Evolutionary conservation across 2,113 vertebrate species (phyloP).

Genomic region (Ciconia stormi): DNA sequence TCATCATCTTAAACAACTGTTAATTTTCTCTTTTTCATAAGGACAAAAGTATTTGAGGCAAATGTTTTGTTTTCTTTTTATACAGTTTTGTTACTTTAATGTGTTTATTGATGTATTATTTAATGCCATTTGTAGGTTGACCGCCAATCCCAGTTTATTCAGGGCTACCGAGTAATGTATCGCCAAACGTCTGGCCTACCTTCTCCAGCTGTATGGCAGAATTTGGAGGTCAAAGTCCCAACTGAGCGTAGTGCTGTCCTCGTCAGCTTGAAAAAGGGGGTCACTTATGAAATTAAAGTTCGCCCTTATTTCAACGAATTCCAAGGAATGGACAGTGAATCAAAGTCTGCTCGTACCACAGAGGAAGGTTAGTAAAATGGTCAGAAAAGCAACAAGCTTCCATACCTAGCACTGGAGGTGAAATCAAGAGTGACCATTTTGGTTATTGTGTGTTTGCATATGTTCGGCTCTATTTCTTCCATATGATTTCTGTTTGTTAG

Average conservation of each 20-base stretch:
- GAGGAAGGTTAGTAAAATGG: conserved; percentile 88
- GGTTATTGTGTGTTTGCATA: neutral
- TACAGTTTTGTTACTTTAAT: neutral
- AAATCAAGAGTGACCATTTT: neutral
- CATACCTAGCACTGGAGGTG: neutral
- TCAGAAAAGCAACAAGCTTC: neutral
- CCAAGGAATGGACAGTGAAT: conserved; percentile 97
- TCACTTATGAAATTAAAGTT: conserved; percentile 95
- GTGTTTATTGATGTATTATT: neutral
- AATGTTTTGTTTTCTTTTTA: neutral
- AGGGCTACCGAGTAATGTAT: conserved; percentile 94
- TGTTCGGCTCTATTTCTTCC: neutral
- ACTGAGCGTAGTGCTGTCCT: conserved; percentile 88
- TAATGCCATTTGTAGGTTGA: conserved; percentile 82
- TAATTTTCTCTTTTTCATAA: neutral
- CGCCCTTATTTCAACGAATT: conserved; percentile 98
- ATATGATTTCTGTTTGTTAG: neutral
- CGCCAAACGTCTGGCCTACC: conserved; percentile 89
- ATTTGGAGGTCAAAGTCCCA: conserved; percentile 89
- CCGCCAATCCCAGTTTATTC: conserved; percentile 96
- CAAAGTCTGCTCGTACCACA: conserved; percentile 88
- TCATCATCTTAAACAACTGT: neutral
- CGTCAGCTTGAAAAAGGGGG: conserved; percentile 88
- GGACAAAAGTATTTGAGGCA: neutral
- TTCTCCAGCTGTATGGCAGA: conserved; percentile 86